Evolutionary conservation across 2,888 invertebrate genomes (phyloP), one percentile per base, ranked within the genome.

Genomic region (Mongoloraphidia duomilia): DNA sequence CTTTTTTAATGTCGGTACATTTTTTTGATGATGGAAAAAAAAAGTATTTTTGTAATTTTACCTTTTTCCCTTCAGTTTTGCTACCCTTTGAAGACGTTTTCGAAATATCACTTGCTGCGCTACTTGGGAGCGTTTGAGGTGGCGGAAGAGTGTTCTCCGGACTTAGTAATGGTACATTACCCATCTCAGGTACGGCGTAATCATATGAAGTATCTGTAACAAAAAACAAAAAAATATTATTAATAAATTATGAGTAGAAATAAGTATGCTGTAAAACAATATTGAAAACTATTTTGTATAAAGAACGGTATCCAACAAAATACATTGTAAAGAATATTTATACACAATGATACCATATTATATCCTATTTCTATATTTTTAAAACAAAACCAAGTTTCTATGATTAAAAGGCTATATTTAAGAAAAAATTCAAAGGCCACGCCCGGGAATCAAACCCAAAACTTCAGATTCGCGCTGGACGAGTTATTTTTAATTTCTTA

Each of bases 131-230:
- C 44, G 54, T 61, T 49, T 49, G 61, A 58, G 53, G 60, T 35
- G 66, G 61, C 14, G 68, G 61, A n/a, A 67, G 63, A 50, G 63
- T 66, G 50, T 68, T 68, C 49, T 72, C 71, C 52, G 73, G 71
- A 48, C 74, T 73, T 55, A 84, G 66, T 52, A 84, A 65, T 50
- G 83, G 83, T 55, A 80, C 75, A 2, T 79, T 81, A 55, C 82
- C 79, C 58, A 81, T 70, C 68, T 84, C 84, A 13, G 85, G 86
- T 54, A 85, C 81, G 49, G 84, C 84, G 67, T 85, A 86, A 66
- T 85, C 85, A 67, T 84, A 84, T 56, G 78, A 77, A 55, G 79
- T 76, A 65, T 84, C 81, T 79, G 68, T 17, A 64, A 63, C 51
- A 40, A 26, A 26, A 26, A 26, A 41, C 44, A 38, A 9, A 34